Evolutionary conservation across 1,140 invertebrate species (phyloP), one percentile per base, ranked within the genome.

Genomic region (Papilio dardanus): DNA sequence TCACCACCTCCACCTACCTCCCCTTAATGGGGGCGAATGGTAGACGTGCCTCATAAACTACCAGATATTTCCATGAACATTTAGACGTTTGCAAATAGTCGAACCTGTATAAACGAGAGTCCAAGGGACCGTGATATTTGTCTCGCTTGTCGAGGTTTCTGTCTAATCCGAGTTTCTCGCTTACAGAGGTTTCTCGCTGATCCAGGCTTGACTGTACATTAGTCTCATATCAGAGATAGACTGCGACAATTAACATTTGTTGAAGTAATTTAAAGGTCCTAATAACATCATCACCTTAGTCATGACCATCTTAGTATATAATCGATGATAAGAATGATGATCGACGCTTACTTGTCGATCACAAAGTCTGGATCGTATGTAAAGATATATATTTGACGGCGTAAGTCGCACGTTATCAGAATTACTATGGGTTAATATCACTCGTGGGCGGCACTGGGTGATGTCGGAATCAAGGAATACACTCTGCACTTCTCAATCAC

Each of bases 281-380:
- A n/a, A n/a, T n/a, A n/a, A n/a, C n/a, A n/a, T n/a, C n/a, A n/a
- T n/a, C n/a, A n/a, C n/a, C n/a, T n/a, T n/a, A 54, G 8, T 19
- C 40, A 42, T 54, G 50, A 21, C 24, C 50, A 62, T 12, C 12
- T 1, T 62, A 16, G 21, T 62, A 62, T 10, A 14, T 10, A 12
- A 62, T 28, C 21, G 21, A 28, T 58, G 12, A 14, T 58, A 30
- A 3, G 24, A 58, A 58, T 28, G 14, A 37, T 12, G 3, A 8
- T 37, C 35, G 35, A 58, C 6, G n/a, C 1, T 7, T 5, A 50
- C 5, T 3, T 12, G 12, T n/a, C 16, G 21, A 21, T n/a, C 66
- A 19, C 31, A 42, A 69, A 40, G 67, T 40, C 67, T 42, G 35
- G 31, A 69, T 69, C 35, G 28, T n/a, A 42, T 28, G 35, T 28